These are phyloP conservation scores for Oligia strigilis DNA, from an alignment of 2,888 invertebrate genomes.

Conservation along the genomic window DNA sequence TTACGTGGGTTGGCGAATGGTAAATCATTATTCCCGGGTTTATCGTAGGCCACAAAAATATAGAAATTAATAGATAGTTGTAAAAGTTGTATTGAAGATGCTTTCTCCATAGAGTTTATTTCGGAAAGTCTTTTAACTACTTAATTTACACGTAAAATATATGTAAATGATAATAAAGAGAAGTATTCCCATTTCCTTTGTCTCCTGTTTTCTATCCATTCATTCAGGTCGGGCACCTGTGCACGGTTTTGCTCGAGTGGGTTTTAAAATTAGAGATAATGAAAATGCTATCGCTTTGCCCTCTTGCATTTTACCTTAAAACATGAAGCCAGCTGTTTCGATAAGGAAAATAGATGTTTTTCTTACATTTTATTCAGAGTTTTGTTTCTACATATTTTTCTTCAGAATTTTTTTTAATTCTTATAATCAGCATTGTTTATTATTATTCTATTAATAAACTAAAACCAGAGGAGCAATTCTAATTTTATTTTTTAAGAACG, in stretches of 20 bases:
- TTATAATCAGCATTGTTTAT: not conserved
- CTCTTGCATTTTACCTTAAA: conserved; percentile 13
- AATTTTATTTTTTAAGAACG: not conserved
- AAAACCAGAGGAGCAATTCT: not conserved
- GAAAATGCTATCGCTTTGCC: conserved; percentile 48
- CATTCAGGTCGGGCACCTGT: conserved; percentile 46
- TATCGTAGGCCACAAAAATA: not conserved
- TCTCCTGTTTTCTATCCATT: conserved; percentile 40
- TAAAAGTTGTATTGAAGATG: not conserved
- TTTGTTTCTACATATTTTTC: not conserved
- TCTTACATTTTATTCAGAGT: not conserved
- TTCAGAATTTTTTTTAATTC: not conserved
- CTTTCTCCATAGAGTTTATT: not conserved
- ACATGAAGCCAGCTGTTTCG: conserved; percentile 30
- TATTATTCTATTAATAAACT: too few relatives aligned
- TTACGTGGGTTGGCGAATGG: not conserved
- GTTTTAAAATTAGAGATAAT: conserved; percentile 55
- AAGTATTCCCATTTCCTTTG: conserved; percentile 28
- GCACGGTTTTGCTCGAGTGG: conserved; percentile 39
- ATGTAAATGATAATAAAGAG: conserved; percentile 34
- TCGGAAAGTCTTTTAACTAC: not conserved
- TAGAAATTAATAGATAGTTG: too few relatives aligned
- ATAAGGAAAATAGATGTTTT: conserved; percentile 17
- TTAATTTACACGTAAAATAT: conserved; percentile 16
- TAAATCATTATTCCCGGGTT: not conserved